Base-by-base conservation (phyloP, 2,113 vertebrate species). In the Xenopus borealis region DNA sequence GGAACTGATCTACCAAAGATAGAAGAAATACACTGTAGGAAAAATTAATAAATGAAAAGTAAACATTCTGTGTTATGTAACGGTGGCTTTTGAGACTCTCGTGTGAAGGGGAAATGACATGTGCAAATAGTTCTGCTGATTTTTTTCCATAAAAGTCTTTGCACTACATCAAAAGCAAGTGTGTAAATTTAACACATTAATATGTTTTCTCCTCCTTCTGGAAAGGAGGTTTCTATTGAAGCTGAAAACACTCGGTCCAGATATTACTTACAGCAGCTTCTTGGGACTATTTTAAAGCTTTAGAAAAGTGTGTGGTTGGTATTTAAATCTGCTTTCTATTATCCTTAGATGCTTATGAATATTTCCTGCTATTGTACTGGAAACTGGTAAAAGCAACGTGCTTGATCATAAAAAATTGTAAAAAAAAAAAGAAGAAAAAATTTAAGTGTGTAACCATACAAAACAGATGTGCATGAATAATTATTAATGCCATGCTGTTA, bases 81-180 rank as follows among this genome's bases (percentile, higher is more conserved):
- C 68, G 16, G 33, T 44, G 10, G 44, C 58, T 69, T 62, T 62
- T 44, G 62, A 69, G 12, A 40, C 57, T 17, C 57, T 68, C 10
- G 53, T 68, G 47, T 63, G 12, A 62, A 66, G 45, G 62, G 30
- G 61, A 68, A 52, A 9, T 62, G 72, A 75, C 65, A 75, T 62
- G 16, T 68, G 65, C n/a, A 68, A 75, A 40, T 68, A 68, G 10
- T 75, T 61, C 40, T 61, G 53, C 27, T 27, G 18, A 13, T 59
- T 73, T 57, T 65, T 62, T 62, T 68, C 65, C 45, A 68, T 75
- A 75, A 75, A 69, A 75, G 72, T 75, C 66, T 75, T 75, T 68
- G 72, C 72, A 75, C 44, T 75, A 68, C 44, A 75, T 68, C 72
- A 68, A 75, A 75, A 68, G 8, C 72, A 23, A 68, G 55, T 62